phyloP scores from a whole-genome alignment of 2,888 invertebrate species.

The Heteropelma amictum region DNA sequence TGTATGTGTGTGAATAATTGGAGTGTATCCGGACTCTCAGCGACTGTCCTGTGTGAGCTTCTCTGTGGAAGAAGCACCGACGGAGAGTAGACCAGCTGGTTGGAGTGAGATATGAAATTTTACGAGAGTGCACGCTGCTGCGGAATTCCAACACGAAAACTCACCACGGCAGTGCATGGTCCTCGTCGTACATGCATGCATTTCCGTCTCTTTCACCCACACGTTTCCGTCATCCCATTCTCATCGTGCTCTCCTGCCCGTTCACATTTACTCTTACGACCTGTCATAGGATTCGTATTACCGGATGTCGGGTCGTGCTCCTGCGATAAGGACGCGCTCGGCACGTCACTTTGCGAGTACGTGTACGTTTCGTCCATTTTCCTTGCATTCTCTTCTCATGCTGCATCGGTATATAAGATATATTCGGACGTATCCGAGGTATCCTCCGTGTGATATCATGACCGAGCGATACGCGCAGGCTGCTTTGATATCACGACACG shows the following conservation, averaged over 20 bases:
- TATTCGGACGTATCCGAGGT: constrained; percentile 33
- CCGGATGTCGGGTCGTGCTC: constrained; percentile 50
- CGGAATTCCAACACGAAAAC: constrained; percentile 8
- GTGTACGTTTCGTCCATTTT: constrained; percentile 7
- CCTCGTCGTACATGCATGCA: constrained; percentile 9
- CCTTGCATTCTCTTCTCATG: constrained; percentile 13
- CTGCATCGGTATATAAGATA: background rate
- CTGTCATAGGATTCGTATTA: constrained; percentile 54
- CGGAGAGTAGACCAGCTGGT: constrained; percentile 23
- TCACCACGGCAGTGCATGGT: background rate
- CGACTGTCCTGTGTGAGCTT: background rate
- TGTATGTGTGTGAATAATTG: constrained; percentile 12
- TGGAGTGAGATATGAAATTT: constrained; percentile 53
- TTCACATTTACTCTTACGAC: constrained; percentile 32
- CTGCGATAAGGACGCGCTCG: constrained; percentile 46
- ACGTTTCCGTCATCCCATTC: background rate
- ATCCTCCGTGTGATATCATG: background rate
- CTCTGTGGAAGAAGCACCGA: background rate
- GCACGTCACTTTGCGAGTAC: constrained; percentile 44
- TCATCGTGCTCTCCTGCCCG: background rate
- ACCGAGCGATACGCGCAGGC: constrained; percentile 12
- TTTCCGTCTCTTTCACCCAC: background rate
- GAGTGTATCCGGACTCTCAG: constrained; percentile 1
- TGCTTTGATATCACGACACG: constrained; percentile 28
- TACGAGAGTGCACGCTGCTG: constrained; percentile 21